phyloP scores from a whole-genome alignment of 2,113 vertebrate species.

The Urocolius indicus region DNA sequence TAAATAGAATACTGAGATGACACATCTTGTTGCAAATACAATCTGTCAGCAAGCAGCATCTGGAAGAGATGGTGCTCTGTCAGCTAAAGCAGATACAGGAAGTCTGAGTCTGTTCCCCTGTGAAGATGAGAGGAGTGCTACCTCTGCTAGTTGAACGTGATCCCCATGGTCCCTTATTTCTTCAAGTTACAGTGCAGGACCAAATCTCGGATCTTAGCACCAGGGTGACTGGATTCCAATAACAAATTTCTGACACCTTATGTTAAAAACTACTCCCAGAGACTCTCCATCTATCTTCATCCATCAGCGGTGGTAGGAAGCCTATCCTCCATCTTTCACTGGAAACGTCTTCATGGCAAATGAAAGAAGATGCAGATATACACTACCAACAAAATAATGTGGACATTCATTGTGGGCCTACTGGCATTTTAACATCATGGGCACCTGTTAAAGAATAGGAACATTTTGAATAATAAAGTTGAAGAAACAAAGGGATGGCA shows the following conservation, averaged over 20 bases:
- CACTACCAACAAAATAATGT: background rate
- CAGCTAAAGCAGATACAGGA: conserved; percentile 53
- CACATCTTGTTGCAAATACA: conserved; percentile 54
- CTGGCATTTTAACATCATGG: background rate
- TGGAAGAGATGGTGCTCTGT: conserved; percentile 46
- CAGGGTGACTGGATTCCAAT: background rate
- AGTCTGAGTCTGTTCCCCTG: background rate
- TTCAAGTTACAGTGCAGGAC: background rate
- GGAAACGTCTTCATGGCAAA: background rate
- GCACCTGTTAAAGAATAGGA: background rate
- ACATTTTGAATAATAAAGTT: background rate
- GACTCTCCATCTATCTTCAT: background rate
- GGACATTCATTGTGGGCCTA: background rate
- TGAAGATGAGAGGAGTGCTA: conserved; percentile 20
- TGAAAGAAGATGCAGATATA: background rate
- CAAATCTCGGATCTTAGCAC: background rate
- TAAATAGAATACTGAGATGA: conserved; percentile 57
- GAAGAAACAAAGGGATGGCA: background rate
- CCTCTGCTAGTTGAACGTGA: background rate
- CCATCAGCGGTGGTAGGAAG: background rate
- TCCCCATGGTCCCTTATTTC: background rate
- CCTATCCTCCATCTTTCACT: background rate
- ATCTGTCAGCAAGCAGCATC: conserved; percentile 54
- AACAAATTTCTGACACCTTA: background rate
- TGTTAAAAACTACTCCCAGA: background rate